Evolutionary conservation across 2,888 invertebrate species (phyloP).

Genomic region (Drosophila subsilvestris): DNA sequence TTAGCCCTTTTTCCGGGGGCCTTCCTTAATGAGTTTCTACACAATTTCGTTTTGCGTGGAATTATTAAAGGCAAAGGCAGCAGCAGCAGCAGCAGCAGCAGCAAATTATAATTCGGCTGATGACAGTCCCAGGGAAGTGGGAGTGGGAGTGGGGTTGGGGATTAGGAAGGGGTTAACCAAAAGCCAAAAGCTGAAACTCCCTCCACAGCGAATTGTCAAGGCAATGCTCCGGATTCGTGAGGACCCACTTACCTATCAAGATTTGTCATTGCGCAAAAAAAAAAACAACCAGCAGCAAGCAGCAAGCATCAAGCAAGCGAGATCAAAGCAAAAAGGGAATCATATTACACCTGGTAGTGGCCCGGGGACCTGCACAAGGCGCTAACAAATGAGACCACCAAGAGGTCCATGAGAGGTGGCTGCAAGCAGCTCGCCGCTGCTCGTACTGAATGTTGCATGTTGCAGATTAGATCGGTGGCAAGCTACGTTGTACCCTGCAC

Average conservation of each 20-base stretch:
- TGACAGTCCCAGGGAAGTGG: background rate
- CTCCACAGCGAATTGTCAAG: constrained; percentile 54
- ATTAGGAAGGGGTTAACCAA: background rate
- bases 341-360: constrained; percentile 65
- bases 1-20: constrained; percentile 13
- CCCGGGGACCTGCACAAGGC: constrained; percentile 17
- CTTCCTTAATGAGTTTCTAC: constrained; percentile 73
- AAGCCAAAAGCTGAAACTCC: background rate
- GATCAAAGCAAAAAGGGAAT: constrained; percentile 56
- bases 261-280: constrained; percentile 62
- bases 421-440: constrained; percentile 12
- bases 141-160: background rate
- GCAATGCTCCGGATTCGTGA: constrained; percentile 57
- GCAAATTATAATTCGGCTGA: constrained; percentile 55
- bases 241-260: constrained; percentile 70
- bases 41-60: constrained; percentile 66
- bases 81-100: background rate
- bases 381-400: constrained; percentile 74
- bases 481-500: background rate
- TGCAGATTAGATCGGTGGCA: constrained; percentile 61
- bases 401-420: background rate
- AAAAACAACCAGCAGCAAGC: too few relatives aligned
- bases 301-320: constrained; percentile 4
- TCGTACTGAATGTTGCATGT: constrained; percentile 48
- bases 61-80: constrained; percentile 61